Evolutionary conservation across 2,888 invertebrate genomes (phyloP).

Genomic region (Chloromyia formosa): DNA sequence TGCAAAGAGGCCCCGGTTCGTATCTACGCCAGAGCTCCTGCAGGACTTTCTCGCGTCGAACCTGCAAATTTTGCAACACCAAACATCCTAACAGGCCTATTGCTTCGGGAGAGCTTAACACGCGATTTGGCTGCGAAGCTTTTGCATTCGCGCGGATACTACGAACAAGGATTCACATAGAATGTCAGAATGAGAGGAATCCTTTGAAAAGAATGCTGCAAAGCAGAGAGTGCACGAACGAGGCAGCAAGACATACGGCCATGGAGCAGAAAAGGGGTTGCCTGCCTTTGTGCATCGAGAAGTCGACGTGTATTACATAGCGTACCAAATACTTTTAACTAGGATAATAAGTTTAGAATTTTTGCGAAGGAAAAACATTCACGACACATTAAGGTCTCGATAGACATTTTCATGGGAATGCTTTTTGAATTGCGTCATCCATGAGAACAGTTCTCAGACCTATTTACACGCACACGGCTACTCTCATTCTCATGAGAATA

Average conservation of each 20-base stretch:
- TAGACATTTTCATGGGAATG: no score
- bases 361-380: no score
- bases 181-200: background rate
- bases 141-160: constrained; percentile 2
- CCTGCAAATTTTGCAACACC: background rate
- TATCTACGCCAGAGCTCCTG: constrained; percentile 7
- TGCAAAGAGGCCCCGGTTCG: background rate
- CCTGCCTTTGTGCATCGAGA: background rate
- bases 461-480: no score
- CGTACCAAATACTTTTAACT: no score
- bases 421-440: no score
- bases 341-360: no score
- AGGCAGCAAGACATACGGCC: background rate
- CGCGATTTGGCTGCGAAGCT: background rate
- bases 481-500: no score
- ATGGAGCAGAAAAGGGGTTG: background rate
- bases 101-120: background rate
- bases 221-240: background rate
- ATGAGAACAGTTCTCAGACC: no score
- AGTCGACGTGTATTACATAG: no score
- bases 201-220: background rate
- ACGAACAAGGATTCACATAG: background rate
- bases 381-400: no score
- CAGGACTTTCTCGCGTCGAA: constrained; percentile 2
- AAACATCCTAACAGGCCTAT: constrained; percentile 6